Evolutionary conservation across 2,888 invertebrate genomes (phyloP), one percentile per base, ranked within the genome.

Genomic region (Argyresthia albistria): DNA sequence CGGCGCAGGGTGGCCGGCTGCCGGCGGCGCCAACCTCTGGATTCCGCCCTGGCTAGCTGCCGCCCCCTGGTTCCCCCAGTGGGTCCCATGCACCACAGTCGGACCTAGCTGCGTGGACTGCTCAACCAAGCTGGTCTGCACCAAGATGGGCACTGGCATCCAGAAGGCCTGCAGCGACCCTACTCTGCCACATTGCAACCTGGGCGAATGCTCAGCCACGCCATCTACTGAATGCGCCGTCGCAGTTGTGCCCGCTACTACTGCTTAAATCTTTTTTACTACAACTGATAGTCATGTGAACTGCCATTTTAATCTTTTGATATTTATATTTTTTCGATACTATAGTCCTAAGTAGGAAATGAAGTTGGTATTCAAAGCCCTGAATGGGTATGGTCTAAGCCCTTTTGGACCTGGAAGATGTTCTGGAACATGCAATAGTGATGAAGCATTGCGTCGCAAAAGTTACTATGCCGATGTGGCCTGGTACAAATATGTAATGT

Each of bases 121-220:
- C 57, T 73, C 58, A 12, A 86, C 83, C 0, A 83, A 67, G 56
- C 46, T 71, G 1, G 69, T 81, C 10, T 86, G 87, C 67, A 84
- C 83, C 0, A 81, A 81, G 58, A 56, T 83, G 16, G 84, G 87
- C 4, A 6, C 25, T 25, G 80, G 76, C 3, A 57, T 86, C 0
- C 66, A 75, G 52, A 69, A 66, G 10, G 59, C 76, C 8, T 87
- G 87, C 61, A 59, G 65, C 1, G 87, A 86, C 60, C 84, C 86
- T 0, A 67, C 76, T 1, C 58, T 76, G 14, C 87, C 87, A 0
- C 71, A 79, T 63, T 87, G 87, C 67, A 84, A 83, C 64, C 67
- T 78, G 9, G 87, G 87, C n/a, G 70, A 70, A 54, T 87, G 87
- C 64, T 84, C 87, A 0, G 84, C 82, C 8, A 83, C 84, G 0